A percentile compares a stretch with the other conserved stretches of the same genome.
These are phyloP conservation scores for Trissolcus japonicus DNA, from an alignment of 2,888 invertebrate species.

Conservation along the genomic window DNA sequence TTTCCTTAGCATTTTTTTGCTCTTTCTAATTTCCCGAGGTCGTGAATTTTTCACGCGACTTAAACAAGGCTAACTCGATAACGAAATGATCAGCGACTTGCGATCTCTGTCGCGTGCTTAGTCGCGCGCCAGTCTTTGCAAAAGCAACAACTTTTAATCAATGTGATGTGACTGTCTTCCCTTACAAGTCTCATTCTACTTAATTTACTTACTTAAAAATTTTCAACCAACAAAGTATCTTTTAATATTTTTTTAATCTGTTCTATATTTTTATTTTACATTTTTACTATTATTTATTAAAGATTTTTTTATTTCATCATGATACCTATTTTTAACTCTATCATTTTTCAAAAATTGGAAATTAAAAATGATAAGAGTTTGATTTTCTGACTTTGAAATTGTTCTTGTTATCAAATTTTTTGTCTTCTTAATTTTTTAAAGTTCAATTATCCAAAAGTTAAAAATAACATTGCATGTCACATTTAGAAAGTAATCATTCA, in stretches of 20 bases:
- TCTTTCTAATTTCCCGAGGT: constrained; percentile 47
- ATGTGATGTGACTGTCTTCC: constrained; percentile 8
- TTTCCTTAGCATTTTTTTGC: constrained; percentile 40
- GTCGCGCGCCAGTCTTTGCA: constrained; percentile 65
- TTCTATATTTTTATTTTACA: too few relatives aligned
- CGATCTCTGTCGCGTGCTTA: constrained; percentile 56
- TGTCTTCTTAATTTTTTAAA: too few relatives aligned
- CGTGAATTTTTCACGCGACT: constrained; percentile 51
- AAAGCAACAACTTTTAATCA: constrained; percentile 38
- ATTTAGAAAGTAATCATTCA: not conserved
- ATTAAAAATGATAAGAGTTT: too few relatives aligned
- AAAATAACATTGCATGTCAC: not conserved
- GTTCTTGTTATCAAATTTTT: too few relatives aligned
- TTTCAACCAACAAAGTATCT: not conserved
- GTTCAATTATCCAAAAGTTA: not conserved
- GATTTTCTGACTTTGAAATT: too few relatives aligned
- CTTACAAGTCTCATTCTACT: constrained; percentile 2
- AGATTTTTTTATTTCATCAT: not conserved
- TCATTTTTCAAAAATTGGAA: not conserved
- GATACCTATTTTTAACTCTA: not conserved
- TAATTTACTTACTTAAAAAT: not conserved
- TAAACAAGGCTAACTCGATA: constrained; percentile 65
- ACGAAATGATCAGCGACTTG: constrained; percentile 65
- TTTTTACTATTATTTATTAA: not conserved
- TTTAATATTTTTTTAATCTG: not conserved